Percentiles rank a stretch among this genome's conserved stretches.
phyloP scores from a whole-genome alignment of 2,888 invertebrate genomes.

The Tenthredo mesomela region DNA sequence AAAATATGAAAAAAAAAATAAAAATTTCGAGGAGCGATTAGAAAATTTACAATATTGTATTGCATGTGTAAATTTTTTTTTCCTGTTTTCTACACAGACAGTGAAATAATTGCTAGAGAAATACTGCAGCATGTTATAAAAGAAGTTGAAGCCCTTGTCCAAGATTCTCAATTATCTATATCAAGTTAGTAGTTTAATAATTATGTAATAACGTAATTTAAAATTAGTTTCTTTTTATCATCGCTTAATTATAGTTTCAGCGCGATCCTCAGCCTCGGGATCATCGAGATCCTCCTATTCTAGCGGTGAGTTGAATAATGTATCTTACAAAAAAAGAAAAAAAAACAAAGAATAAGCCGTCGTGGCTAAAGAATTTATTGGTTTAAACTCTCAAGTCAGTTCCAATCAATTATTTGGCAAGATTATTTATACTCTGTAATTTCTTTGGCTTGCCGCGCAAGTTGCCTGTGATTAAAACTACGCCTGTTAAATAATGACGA shows the following conservation, averaged over 20 bases:
- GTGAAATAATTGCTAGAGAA: slow-evolving; percentile 30
- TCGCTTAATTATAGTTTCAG: slow-evolving; percentile 10
- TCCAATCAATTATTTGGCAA: slow-evolving; percentile 4
- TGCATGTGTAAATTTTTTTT: too few species aligned
- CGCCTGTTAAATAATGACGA: background rate
- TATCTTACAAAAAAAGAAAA: background rate
- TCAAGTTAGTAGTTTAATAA: slow-evolving; percentile 32
- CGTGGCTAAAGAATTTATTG: background rate
- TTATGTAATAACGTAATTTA: background rate
- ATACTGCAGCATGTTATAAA: slow-evolving; percentile 22
- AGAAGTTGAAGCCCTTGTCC: slow-evolving; percentile 40
- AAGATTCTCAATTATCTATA: slow-evolving; percentile 6
- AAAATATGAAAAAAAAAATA: background rate
- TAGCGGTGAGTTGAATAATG: slow-evolving; percentile 20
- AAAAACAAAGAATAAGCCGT: background rate
- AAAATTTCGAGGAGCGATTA: too few species aligned
- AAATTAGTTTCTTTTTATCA: background rate
- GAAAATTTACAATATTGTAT: background rate
- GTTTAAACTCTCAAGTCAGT: background rate
- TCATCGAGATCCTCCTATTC: slow-evolving; percentile 15
- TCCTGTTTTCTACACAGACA: slow-evolving; percentile 8
- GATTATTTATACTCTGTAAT: slow-evolving; percentile 20
- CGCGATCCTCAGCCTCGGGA: background rate
- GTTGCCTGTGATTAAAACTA: background rate
- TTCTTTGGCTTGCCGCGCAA: slow-evolving; percentile 38